A percentile compares a stretch with the other conserved stretches of the same genome.
phyloP scores from a whole-genome alignment of 2,888 invertebrate species.

The Erebia epiphron region DNA sequence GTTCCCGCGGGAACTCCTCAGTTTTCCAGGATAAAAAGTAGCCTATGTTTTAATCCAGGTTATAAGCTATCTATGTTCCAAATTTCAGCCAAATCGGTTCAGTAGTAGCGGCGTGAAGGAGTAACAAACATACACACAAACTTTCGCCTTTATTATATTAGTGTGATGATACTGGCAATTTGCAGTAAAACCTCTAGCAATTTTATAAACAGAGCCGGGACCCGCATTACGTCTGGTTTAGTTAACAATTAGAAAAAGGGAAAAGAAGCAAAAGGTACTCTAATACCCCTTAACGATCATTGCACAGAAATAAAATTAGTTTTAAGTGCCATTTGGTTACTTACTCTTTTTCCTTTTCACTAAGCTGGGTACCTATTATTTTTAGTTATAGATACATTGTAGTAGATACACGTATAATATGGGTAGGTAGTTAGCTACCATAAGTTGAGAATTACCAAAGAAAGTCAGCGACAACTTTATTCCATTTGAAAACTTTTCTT shows the following conservation, averaged over 20 bases:
- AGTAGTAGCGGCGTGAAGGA: no score
- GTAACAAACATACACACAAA: no score
- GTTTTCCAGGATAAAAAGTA: no score
- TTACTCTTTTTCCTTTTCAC: constrained; percentile 13
- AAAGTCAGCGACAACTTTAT: constrained; percentile 5
- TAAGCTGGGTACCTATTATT: background rate
- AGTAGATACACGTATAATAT: no score
- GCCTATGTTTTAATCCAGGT: no score
- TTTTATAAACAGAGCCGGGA: background rate
- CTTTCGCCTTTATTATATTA: no score
- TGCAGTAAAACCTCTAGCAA: background rate
- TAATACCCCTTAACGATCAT: constrained; percentile 50
- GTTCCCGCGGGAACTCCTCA: no score
- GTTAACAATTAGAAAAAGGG: constrained; percentile 67
- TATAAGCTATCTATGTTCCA: no score
- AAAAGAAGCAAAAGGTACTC: constrained; percentile 61
- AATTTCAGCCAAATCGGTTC: no score
- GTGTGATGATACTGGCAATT: no score
- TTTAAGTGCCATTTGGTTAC: constrained; percentile 32
- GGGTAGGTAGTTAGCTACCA: background rate
- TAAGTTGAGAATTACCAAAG: background rate
- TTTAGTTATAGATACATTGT: background rate
- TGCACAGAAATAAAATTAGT: constrained; percentile 27
- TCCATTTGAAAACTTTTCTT: constrained; percentile 40
- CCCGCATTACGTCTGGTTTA: constrained; percentile 69